These are phyloP conservation scores for Ammodytes marinus DNA, from an alignment of 2,113 vertebrate genomes.

Conservation along the genomic window DNA sequence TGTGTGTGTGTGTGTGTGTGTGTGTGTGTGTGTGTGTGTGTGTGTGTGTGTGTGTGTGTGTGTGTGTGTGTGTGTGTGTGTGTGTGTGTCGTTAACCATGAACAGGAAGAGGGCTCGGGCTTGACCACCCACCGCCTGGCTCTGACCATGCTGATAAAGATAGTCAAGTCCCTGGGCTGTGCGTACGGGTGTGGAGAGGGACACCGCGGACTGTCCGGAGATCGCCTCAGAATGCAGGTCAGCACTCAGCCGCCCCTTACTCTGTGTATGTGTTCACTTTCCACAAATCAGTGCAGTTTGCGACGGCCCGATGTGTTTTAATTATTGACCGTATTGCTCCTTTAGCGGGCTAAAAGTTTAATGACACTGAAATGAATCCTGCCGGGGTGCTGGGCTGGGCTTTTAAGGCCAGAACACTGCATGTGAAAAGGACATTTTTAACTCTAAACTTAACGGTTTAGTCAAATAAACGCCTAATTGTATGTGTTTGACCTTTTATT, in stretches of 20 bases:
- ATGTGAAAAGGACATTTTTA: too few species aligned
- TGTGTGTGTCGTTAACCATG: not conserved
- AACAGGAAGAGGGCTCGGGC: conserved; percentile 89
- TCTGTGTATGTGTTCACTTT: not conserved
- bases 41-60: too few species aligned
- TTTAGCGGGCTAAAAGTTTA: conserved; percentile 24
- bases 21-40: too few species aligned
- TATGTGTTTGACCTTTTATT: too few species aligned
- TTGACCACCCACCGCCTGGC: conserved; percentile 93
- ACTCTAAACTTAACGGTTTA: too few species aligned
- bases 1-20: not conserved
- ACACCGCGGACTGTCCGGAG: conserved; percentile 96
- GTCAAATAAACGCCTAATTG: too few species aligned
- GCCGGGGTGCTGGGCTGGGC: not conserved
- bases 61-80: not conserved
- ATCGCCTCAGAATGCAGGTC: conserved; percentile 98
- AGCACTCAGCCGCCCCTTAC: conserved; percentile 14
- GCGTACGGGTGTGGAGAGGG: conserved; percentile 99
- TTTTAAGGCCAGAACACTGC: conserved; percentile 1
- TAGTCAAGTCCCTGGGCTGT: conserved; percentile 97
- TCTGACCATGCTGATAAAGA: conserved; percentile 98
- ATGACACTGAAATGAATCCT: conserved; percentile 33
- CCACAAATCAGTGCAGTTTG: not conserved
- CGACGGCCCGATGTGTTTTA: not conserved
- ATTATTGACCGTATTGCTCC: conserved; percentile 17